phyloP scores from a whole-genome alignment of 2,797 vertebrate species.

The Dipus sagitta region DNA sequence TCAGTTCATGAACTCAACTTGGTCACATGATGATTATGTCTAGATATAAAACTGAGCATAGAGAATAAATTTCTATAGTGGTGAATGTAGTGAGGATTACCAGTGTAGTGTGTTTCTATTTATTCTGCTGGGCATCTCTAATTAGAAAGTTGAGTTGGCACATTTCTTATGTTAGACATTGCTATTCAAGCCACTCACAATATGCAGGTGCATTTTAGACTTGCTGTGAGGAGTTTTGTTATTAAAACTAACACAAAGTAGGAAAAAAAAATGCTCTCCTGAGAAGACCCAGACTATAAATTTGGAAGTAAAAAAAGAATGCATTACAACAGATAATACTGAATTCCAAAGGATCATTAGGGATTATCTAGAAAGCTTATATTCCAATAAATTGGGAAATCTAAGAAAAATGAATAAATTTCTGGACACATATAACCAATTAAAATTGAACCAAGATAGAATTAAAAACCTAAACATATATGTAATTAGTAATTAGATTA shows the following conservation, averaged over 20 bases:
- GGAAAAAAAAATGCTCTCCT: not conserved
- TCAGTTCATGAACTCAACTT: not conserved
- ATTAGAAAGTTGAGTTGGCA: not conserved
- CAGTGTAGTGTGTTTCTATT: not conserved
- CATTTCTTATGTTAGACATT: constrained; percentile 8
- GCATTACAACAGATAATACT: not conserved
- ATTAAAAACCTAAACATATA: not conserved
- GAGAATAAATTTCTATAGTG: not conserved
- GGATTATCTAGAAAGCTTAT: not conserved
- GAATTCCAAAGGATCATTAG: not conserved
- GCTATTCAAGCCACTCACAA: not conserved
- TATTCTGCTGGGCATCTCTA: not conserved
- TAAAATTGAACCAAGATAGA: not conserved
- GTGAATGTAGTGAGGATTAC: not conserved
- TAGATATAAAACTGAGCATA: not conserved
- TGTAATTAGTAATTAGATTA: not conserved
- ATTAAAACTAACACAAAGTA: constrained; percentile 38
- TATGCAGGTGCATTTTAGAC: not conserved
- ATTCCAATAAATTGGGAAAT: not conserved
- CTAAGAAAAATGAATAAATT: not conserved
- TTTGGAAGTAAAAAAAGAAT: not conserved
- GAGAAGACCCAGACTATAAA: not conserved
- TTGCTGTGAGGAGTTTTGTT: constrained; percentile 21
- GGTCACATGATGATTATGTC: not conserved
- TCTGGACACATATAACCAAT: not conserved